Evolutionary conservation across 2,888 invertebrate species (phyloP).

Genomic region (Lasioglossum villosulum): DNA sequence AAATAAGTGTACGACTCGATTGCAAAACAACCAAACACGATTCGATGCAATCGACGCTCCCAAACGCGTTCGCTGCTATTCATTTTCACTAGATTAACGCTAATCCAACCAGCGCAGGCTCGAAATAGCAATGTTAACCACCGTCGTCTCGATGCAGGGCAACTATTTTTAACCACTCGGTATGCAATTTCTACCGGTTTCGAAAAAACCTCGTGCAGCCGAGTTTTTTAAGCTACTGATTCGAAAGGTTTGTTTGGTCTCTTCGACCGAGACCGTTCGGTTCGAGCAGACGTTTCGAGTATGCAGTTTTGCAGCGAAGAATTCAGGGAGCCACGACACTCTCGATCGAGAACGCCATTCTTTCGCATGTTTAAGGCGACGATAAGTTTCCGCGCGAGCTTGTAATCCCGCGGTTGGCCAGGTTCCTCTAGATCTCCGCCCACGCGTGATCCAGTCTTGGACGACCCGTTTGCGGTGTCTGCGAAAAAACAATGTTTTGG

Average conservation of each 20-base stretch:
- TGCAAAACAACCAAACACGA: background rate
- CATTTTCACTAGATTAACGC: background rate
- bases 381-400: conserved; percentile 16
- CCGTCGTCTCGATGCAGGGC: background rate
- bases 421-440: conserved; percentile 32
- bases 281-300: background rate
- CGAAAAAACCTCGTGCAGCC: background rate
- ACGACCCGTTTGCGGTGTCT: conserved; percentile 22
- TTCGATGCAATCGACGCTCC: background rate
- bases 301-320: background rate
- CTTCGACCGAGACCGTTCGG: background rate
- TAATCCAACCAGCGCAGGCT: background rate
- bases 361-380: conserved; percentile 18
- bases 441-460: conserved; percentile 53
- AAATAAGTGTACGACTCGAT: background rate
- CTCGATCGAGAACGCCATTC: background rate
- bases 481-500: conserved; percentile 23
- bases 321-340: background rate
- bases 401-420: conserved; percentile 35
- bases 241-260: background rate
- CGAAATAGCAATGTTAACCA: background rate
- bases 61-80: background rate
- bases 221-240: background rate
- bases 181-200: background rate
- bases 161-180: background rate